Evolutionary conservation across 2,888 invertebrate species (phyloP), one percentile per base, ranked within the genome.

Genomic region (Aporophyla nigra): DNA sequence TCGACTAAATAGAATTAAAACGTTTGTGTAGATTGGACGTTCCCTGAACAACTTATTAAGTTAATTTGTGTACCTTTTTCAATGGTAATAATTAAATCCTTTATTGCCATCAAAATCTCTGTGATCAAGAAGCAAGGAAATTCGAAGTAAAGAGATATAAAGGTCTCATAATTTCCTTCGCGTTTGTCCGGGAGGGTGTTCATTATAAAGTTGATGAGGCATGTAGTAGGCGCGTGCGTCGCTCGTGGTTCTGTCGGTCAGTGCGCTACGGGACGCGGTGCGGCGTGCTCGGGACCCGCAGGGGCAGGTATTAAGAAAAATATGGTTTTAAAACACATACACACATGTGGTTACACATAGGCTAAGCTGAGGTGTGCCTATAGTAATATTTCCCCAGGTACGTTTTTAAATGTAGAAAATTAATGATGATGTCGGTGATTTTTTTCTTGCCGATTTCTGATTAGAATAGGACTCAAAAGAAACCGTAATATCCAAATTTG

Each of bases 151-250:
- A 75, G 1, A 49, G 16, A 33, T 19, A 19, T 62, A 33, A 33
- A 7, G 33, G n/a, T 67, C 16, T 33, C n/a, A 3, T 59, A 33
- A 53, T 67, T 51, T 53, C 24, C 12, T 51, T 33, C n/a, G n/a
- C 24, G 43, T 53, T 58, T 14, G 51, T 14, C 46, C 56, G 49
- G 24, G 62, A 53, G 62, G 51, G 33, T 61, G 58, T n/a, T 73
- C 71, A 86, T 86, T 83, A 86, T 71, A 83, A 83, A 83, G 83
- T 83, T 43, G 58, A 86, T 86, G 86, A 83, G 68, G 27, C 24
- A 16, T 12, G 56, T 14, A 21, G 65, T 0, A 33, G 78, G n/a
- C 21, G 75, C 16, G 58, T 12, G 40, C 24, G 61, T 21, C 10
- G 49, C 51, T 6, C 66, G 10, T 67, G 70, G 61, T 24, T 53